Base-by-base conservation (phyloP, 2,797 vertebrate genomes). In the Cetoscarus ocellatus region DNA sequence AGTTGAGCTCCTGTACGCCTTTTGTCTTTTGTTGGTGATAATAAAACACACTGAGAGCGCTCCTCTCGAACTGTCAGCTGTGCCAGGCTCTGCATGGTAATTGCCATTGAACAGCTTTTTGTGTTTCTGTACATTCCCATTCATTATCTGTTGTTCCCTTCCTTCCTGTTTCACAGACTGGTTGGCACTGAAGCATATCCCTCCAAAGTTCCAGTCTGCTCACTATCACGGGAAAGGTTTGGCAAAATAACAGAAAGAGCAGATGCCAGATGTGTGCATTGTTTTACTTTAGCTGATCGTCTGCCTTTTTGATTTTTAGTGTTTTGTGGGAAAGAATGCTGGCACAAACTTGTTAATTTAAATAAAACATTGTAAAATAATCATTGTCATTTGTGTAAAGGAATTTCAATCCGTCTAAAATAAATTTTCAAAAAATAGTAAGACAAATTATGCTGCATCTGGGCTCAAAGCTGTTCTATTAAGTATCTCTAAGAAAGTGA, bases 21-120 rank as follows among this genome's bases (percentile, higher is more conserved):
- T 27, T 57, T 63, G 73, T 75, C 61, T 75, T 82, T 79, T 84
- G 83, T 89, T 84, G 73, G 72, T 40, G 8, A 68, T 82, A 73
- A 79, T 77, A 86, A 86, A 85, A 85, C 57, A 48, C 15, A 48
- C 54, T 58, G 77, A 84, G 83, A 81, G 84, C 18, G 45, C 80
- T 79, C 75, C 83, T 70, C 73, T 82, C 70, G 44, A 76, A 80
- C 85, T 86, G 89, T 91, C 89, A 89, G 85, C 88, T 87, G 90
- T 89, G 84, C 82, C 86, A 85, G 84, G 70, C 89, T 73, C 70
- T 73, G 87, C 70, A 45, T 86, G 86, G 79, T 90, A 89, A 92
- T 88, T 91, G 79, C 85, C 64, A 82, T 76, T 88, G 79, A 90
- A 76, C 60, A 45, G 74, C 83, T 87, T 91, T 91, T 91, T 91